phyloP scores from a whole-genome alignment of 2,113 vertebrate genomes.

The Colossoma macropomum region DNA sequence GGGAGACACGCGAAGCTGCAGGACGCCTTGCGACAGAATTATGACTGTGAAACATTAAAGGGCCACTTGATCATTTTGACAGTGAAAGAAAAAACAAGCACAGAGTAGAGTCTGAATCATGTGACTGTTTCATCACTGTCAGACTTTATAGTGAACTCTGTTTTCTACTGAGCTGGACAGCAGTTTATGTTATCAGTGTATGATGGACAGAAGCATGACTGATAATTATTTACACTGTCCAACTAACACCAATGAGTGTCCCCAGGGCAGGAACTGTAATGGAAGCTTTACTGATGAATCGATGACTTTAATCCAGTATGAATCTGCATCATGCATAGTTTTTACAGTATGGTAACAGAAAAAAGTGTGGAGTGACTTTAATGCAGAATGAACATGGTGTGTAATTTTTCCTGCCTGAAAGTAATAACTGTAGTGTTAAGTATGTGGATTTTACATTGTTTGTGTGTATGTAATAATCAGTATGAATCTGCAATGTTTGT shows the following conservation, averaged over 20 bases:
- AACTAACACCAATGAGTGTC: too few species aligned
- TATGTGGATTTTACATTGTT: too few species aligned
- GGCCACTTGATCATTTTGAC: neutral
- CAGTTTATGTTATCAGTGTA: too few species aligned
- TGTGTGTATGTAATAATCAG: too few species aligned
- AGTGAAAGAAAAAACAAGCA: neutral
- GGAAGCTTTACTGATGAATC: too few species aligned
- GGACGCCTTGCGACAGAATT: neutral
- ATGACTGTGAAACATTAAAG: neutral
- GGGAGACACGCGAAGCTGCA: neutral
- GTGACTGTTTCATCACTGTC: neutral
- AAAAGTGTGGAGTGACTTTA: neutral
- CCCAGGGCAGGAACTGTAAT: too few species aligned
- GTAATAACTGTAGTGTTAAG: too few species aligned
- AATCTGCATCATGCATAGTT: neutral
- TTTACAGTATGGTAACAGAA: neutral
- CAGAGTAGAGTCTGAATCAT: neutral
- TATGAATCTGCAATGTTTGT: too few species aligned
- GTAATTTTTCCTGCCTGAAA: too few species aligned
- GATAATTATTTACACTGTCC: too few species aligned
- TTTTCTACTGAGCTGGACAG: neutral
- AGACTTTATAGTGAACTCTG: neutral
- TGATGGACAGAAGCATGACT: too few species aligned
- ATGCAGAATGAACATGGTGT: neutral
- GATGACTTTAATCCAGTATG: neutral